Evolutionary conservation across 2,113 vertebrate species (phyloP), one percentile per base, ranked within the genome.

Genomic region (Hippocampus barbouri): DNA sequence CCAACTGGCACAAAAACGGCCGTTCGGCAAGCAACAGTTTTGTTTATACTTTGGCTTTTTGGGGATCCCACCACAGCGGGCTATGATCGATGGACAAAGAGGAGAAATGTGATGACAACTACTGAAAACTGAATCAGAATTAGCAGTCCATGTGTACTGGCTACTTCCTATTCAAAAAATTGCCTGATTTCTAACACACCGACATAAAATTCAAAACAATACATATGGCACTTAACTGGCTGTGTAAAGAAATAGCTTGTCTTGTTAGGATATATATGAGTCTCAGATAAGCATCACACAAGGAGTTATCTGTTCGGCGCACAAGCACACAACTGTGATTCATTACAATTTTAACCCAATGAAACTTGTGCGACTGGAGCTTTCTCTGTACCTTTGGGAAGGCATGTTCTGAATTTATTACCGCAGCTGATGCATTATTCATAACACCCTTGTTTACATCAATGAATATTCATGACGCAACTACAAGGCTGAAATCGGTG

Each of bases 401-500:
- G 81, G 81, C 89, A 86, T 84, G 87, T 87, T 75, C 81, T 89
- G 89, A 85, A 89, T 91, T 75, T 86, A 89, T 89, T 90, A 90
- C 87, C 38, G 75, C 40, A 1, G 70, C 70, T 75, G 30, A 90
- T 91, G 87, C 86, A 91, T 90, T 88, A 91, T 91, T 91, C 90
- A 91, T 88, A 85, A 78, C 79, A 84, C 83, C 77, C 74, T 71
- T 90, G 89, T 91, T 91, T 91, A 90, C 89, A 86, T 73, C 60
- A 59, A 91, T 91, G 90, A 90, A 91, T 91, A 90, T 91, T 90
- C 87, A 90, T 89, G 85, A 65, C 66, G 74, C 70, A 90, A 90
- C 83, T 89, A 88, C 84, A 85, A 87, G 87, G 82, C 81, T 82
- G 73, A 79, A 89, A 88, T 87, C 73, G 85, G 85, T 84, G 84